Conservation (phyloP, 2,797 vertebrate genomes). For the Macrochelys suwanniensis region DNA sequence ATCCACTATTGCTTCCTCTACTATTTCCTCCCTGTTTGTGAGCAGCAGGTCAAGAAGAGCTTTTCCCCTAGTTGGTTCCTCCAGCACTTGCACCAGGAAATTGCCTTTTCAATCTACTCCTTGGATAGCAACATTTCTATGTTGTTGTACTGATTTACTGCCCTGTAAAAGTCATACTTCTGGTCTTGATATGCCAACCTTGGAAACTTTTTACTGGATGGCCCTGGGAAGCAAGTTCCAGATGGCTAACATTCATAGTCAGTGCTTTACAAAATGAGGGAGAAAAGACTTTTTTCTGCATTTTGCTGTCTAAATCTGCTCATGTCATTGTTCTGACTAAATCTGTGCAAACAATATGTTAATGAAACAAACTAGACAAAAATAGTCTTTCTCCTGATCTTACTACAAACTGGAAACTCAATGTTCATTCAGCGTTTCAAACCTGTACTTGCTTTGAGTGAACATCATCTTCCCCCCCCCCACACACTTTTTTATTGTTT, state of each 20-base stretch:
- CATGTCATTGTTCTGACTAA: background rate
- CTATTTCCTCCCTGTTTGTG: too few species aligned
- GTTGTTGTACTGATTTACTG: background rate
- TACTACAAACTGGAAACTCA: background rate
- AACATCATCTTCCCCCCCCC: too few species aligned
- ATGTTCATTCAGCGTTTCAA: background rate
- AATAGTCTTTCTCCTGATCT: background rate
- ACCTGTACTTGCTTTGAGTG: background rate
- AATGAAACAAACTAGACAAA: background rate
- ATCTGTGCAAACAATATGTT: background rate
- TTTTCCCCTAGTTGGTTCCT: too few species aligned
- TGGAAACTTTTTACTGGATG: background rate
- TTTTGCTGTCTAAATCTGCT: background rate
- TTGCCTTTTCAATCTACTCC: background rate
- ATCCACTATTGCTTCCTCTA: too few species aligned
- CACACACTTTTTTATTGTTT: background rate
- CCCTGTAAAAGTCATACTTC: background rate
- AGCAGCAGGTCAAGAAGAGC: too few species aligned
- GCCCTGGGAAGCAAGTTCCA: background rate
- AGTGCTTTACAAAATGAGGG: background rate
- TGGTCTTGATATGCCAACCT: background rate
- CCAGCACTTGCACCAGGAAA: too few species aligned
- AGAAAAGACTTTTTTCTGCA: background rate
- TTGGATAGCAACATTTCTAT: background rate
- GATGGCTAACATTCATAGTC: background rate